Evolutionary conservation across 2,113 vertebrate genomes (phyloP).

Genomic region (Phodopus roborovskii): DNA sequence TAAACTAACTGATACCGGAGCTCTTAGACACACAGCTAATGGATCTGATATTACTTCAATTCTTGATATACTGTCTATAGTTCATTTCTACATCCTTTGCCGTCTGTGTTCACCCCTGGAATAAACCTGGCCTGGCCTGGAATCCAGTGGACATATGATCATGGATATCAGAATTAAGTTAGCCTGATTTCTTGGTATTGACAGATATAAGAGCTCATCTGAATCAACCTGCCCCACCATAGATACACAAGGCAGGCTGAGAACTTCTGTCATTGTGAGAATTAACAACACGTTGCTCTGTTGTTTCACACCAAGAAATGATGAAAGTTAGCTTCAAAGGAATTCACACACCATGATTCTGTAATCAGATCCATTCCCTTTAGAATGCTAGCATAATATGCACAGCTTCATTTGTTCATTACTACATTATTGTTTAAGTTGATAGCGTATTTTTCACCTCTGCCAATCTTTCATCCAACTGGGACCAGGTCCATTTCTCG

Average conservation of each 20-base stretch:
- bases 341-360: background rate
- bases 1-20: background rate
- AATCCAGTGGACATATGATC: background rate
- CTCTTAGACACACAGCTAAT: background rate
- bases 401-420: background rate
- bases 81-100: background rate
- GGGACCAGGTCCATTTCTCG: background rate
- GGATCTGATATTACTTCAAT: background rate
- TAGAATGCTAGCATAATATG: background rate
- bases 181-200: background rate
- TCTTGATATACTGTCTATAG: background rate
- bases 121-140: background rate
- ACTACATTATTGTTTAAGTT: constrained; percentile 18
- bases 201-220: accelerated
- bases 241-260: background rate
- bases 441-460: background rate
- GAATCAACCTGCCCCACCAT: background rate
- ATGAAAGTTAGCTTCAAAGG: background rate
- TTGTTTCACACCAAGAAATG: background rate
- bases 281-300: background rate
- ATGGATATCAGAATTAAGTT: background rate
- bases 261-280: background rate
- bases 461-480: background rate
- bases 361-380: background rate
- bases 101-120: background rate